These are phyloP conservation scores for Pammene fasciana DNA, from an alignment of 2,888 invertebrate genomes.

Conservation along the genomic window DNA sequence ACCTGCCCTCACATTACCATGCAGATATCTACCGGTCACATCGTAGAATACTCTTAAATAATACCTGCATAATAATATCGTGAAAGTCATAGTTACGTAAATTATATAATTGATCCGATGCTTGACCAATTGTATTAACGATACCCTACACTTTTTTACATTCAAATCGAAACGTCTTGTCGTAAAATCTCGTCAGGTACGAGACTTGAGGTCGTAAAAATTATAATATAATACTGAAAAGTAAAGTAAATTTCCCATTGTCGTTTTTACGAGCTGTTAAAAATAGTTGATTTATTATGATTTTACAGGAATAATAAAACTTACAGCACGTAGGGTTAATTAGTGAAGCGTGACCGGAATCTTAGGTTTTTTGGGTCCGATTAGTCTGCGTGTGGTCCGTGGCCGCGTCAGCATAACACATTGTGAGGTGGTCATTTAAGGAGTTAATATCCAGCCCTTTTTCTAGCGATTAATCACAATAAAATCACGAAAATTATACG, in stretches of 20 bases:
- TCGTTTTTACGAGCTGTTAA: constrained; percentile 50
- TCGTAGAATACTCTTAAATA: constrained; percentile 18
- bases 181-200: constrained; percentile 64
- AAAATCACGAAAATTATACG: not conserved
- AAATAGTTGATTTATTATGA: constrained; percentile 48
- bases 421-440: constrained; percentile 8
- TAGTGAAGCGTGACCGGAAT: constrained; percentile 43
- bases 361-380: constrained; percentile 52
- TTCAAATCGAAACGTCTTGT: constrained; percentile 12
- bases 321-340: constrained; percentile 37
- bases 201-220: constrained; percentile 74
- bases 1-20: constrained; percentile 77
- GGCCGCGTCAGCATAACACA: constrained; percentile 3
- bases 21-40: constrained; percentile 67
- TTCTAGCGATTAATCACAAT: not conserved
- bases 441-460: not conserved
- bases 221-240: constrained; percentile 56
- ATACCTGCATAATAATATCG: constrained; percentile 26
- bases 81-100: constrained; percentile 13
- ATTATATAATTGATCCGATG: constrained; percentile 2
- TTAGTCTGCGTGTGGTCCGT: constrained; percentile 66
- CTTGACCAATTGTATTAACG: constrained; percentile 31
- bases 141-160: constrained; percentile 1
- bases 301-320: constrained; percentile 37
- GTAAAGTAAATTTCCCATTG: constrained; percentile 43